Evolutionary conservation across 1,140 invertebrate genomes (phyloP), one percentile per base, ranked within the genome.

Genomic region (Eueides isabella): DNA sequence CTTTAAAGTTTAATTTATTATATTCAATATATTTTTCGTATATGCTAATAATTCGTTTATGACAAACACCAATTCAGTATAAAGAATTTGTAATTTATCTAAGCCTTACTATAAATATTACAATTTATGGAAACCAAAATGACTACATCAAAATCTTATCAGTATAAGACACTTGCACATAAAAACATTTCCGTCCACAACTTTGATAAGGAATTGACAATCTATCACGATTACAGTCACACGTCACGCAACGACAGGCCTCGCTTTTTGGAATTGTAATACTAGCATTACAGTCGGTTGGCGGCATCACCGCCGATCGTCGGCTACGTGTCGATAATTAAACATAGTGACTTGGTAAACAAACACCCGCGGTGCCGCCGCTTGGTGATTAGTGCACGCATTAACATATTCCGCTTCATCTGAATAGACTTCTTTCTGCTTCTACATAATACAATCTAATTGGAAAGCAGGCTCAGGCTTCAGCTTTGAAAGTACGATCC

Each of bases 271-370:
- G n/a, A n/a, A n/a, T 16, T 48, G 41, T 48, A 19, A 48, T 48
- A 7, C n/a, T 16, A 48, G 35, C 35, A 38, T 38, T 16, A 38
- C 6, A 14, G 35, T 16, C 14, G 4, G 35, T 38, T 4, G 35
- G 5, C 35, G 16, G 35, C 14, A 14, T 38, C 35, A 14, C 48
- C 48, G 2, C 19, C 26, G 19, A 55, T 2, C 29, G 16, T 12
- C 61, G 28, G 29, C 61, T 16, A 26, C 61, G 31, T 16, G 41
- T 35, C 41, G 65, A 72, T 86, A 86, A 86, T 87, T 87, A 86
- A 85, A 82, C 75, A 74, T 78, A 77, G 81, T 85, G 84, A 87
- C 85, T 81, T 70, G 79, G 74, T 82, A 84, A 81, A 86, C 81
- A 85, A 72, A 66, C 68, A 41, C 30, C 38, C 74, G 65, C 61